These are phyloP conservation scores for Todiramphus saurophagus DNA, from an alignment of 2,113 vertebrate species.

Conservation along the genomic window DNA sequence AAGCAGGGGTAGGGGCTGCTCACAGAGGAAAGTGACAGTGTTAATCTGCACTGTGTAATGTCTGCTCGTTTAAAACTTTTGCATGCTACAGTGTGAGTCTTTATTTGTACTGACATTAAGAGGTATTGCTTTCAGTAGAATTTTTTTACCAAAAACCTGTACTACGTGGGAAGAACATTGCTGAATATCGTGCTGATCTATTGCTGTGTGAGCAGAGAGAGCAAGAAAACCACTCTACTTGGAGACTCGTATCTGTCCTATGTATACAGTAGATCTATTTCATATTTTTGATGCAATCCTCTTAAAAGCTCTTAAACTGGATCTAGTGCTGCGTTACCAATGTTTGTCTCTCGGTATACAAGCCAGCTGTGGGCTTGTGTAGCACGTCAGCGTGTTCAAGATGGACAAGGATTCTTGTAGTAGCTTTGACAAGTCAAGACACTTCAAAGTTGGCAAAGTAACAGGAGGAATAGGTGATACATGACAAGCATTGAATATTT, in stretches of 20 bases:
- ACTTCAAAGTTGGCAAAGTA: neutral
- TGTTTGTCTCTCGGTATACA: neutral
- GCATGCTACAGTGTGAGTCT: accelerated
- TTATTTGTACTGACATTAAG: neutral
- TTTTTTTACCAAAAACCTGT: neutral
- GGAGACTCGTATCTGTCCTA: neutral
- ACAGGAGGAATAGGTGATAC: neutral
- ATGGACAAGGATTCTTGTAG: neutral
- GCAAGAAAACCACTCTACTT: neutral
- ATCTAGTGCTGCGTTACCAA: neutral
- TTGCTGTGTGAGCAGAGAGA: neutral
- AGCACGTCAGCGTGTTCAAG: neutral
- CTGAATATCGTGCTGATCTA: neutral
- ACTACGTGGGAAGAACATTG: neutral
- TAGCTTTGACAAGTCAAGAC: neutral
- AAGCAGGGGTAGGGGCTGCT: neutral
- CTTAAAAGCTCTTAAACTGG: neutral
- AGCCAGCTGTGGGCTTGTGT: neutral
- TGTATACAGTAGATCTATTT: neutral
- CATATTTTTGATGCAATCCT: neutral
- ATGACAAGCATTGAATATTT: neutral
- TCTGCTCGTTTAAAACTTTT: neutral
- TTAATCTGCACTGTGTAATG: neutral
- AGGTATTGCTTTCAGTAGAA: neutral
- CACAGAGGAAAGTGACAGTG: neutral